A percentile compares a stretch with the other conserved stretches of the same genome.
Conservation (phyloP, 2,888 invertebrate genomes). For the Stenichneumon culpator region DNA sequence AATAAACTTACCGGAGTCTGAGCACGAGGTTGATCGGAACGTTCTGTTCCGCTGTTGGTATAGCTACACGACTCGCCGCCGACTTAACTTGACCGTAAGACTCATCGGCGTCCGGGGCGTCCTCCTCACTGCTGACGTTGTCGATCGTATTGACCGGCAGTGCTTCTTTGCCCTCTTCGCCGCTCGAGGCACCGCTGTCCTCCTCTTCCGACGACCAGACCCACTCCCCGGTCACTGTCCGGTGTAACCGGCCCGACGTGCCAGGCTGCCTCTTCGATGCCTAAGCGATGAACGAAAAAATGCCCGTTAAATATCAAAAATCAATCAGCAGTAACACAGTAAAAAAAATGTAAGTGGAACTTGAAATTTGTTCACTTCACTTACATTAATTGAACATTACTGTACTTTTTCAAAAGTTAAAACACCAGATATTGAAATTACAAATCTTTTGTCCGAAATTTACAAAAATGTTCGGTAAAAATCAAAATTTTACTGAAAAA, state of each 20-base stretch:
- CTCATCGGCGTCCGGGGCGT: constrained; percentile 81
- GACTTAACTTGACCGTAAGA: constrained; percentile 81
- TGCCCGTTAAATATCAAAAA: constrained; percentile 14
- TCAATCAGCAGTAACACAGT: not conserved
- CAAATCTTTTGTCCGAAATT: too few relatives aligned
- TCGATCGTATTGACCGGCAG: constrained; percentile 85
- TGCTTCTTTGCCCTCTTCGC: constrained; percentile 85
- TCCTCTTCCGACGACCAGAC: constrained; percentile 99
- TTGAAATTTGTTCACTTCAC: too few relatives aligned
- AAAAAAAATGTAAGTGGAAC: too few relatives aligned
- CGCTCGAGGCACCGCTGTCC: constrained; percentile 88
- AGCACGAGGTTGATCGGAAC: constrained; percentile 93
- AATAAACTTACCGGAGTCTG: constrained; percentile 90
- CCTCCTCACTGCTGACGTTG: constrained; percentile 85
- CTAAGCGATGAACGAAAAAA: constrained; percentile 76
- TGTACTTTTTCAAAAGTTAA: too few relatives aligned
- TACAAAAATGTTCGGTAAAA: too few relatives aligned
- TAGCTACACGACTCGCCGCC: constrained; percentile 77
- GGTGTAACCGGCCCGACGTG: constrained; percentile 91
- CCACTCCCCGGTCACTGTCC: constrained; percentile 99
- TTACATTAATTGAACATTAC: too few relatives aligned
- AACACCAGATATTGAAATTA: too few relatives aligned
- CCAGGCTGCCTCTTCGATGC: constrained; percentile 94
- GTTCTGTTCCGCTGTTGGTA: constrained; percentile 80
- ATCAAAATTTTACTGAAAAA: too few relatives aligned